phyloP scores from a whole-genome alignment of 2,888 invertebrate genomes.

The Drosophila anomalata region DNA sequence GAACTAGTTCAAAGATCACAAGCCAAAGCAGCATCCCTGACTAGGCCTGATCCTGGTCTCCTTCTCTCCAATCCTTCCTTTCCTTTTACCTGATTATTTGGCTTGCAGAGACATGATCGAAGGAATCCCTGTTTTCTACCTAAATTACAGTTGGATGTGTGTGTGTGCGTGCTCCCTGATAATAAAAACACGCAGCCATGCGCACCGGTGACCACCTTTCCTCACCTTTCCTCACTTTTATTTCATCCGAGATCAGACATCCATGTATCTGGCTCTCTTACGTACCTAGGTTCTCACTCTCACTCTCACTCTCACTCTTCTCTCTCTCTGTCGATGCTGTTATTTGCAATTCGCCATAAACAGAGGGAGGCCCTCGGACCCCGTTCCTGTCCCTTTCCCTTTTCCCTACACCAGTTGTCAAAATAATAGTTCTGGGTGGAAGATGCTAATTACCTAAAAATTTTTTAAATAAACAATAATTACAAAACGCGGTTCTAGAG shows the following conservation, averaged over 20 bases:
- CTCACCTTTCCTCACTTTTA: slow-evolving; percentile 26
- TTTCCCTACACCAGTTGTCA: slow-evolving; percentile 22
- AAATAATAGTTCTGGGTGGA: neutral
- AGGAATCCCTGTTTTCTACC: slow-evolving; percentile 43
- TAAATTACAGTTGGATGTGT: slow-evolving; percentile 27
- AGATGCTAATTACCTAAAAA: neutral
- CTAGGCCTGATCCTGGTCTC: slow-evolving; percentile 33
- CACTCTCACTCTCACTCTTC: neutral
- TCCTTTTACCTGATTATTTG: slow-evolving; percentile 53
- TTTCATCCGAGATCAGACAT: slow-evolving; percentile 17
- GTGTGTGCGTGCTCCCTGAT: slow-evolving; percentile 25
- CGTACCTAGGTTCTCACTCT: slow-evolving; percentile 12
- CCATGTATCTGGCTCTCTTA: slow-evolving; percentile 13
- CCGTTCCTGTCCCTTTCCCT: slow-evolving; percentile 16
- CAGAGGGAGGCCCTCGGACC: slow-evolving; percentile 29
- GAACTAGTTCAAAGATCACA: slow-evolving; percentile 9
- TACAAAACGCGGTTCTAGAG: neutral
- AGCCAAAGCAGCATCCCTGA: slow-evolving; percentile 3
- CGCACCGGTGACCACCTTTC: slow-evolving; percentile 29
- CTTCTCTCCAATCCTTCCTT: slow-evolving; percentile 5
- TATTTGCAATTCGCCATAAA: slow-evolving; percentile 50
- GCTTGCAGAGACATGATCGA: slow-evolving; percentile 58
- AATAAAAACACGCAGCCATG: slow-evolving; percentile 34
- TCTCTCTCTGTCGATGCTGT: slow-evolving; percentile 28
- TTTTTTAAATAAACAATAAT: neutral